Evolutionary conservation across 2,888 invertebrate species (phyloP), one percentile per base, ranked within the genome.

Genomic region (Monopis laevigella): DNA sequence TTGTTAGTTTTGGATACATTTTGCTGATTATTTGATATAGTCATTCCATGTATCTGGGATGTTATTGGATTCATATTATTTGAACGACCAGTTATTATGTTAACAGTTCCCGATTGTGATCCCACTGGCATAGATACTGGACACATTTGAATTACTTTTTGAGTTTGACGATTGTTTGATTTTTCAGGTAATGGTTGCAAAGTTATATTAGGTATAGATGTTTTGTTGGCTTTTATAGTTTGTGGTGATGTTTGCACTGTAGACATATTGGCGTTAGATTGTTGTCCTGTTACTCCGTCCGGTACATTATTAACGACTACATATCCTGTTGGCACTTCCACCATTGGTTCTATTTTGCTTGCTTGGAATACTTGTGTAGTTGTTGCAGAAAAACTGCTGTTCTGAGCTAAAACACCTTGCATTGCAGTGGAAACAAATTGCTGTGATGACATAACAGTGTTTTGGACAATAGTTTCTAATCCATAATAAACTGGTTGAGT

Each of bases 371-470:
- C 90, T 74, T 89, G 89, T 0, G 92, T 92, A 1, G 89, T 89
- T 2, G 92, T 92, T 12, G 92, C 90, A 12, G 90, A 89, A 59
- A 91, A 92, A 59, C 92, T 92, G 54, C 92, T 91, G 54, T 89
- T 89, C 53, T 89, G 88, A 41, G 91, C 89, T 19, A 92, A 75
- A 2, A 92, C 88, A 32, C 92, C 91, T 46, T 89, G 90, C 80
- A 92, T 88, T 3, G 90, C 87, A 1, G 90, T 89, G 2, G 92
- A 88, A 11, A 92, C 87, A 58, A 92, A 91, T 58, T 92, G 92
- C 58, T 91, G 91, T 14, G 92, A 92, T n/a, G 90, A 90, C 92
- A 92, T 92, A 0, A 92, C 91, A 3, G 92, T 92, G 56, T 92
- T 93, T 64, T 92, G 92, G 2, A 93, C 92, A 41, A 92, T 92